phyloP scores from a whole-genome alignment of 2,113 vertebrate species.

The Gadus chalcogrammus region DNA sequence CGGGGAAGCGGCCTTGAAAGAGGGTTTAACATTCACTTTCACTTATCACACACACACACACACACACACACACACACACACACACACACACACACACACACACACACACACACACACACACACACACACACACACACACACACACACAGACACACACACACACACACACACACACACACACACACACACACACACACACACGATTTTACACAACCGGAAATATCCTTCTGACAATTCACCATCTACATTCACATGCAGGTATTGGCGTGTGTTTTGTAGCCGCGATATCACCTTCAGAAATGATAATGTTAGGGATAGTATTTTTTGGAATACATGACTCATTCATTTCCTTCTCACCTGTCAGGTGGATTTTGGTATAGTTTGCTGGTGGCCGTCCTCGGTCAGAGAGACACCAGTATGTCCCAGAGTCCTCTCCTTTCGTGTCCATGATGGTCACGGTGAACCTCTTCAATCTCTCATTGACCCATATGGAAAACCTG shows the following conservation, averaged over 20 bases:
- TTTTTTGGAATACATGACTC: no score
- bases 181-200: constrained; percentile 17
- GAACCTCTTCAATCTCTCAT: background rate
- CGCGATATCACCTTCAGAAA: no score
- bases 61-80: background rate
- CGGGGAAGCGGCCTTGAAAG: no score
- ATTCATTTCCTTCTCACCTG: no score
- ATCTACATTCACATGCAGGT: no score
- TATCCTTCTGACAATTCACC: constrained; percentile 20
- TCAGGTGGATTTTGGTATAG: constrained; percentile 4
- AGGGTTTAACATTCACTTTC: background rate
- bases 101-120: constrained; percentile 10
- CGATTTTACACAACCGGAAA: constrained; percentile 5
- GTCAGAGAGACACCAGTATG: constrained; percentile 45
- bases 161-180: constrained; percentile 1
- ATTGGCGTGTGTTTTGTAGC: no score
- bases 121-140: background rate
- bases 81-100: constrained; percentile 17
- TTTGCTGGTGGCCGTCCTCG: background rate
- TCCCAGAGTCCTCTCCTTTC: constrained; percentile 41
- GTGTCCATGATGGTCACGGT: constrained; percentile 25
- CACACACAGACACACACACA: background rate
- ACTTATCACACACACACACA: background rate
- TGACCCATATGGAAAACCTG: no score
- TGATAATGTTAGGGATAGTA: no score